Evolutionary conservation across 2,113 vertebrate genomes (phyloP), one percentile per base, ranked within the genome.

Genomic region (Martes martes): DNA sequence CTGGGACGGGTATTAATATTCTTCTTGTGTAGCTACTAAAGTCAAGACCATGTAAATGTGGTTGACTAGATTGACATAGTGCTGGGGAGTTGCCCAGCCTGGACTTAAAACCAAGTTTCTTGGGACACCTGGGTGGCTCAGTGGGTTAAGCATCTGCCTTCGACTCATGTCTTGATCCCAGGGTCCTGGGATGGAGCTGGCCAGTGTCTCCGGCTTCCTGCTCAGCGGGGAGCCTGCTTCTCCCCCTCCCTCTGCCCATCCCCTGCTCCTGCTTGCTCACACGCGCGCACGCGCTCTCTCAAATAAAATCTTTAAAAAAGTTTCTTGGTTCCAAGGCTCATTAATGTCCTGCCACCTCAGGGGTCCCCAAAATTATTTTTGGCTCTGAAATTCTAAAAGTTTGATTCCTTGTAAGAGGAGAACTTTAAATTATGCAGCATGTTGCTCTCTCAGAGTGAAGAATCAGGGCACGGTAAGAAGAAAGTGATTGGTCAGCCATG

Each of bases 361-460:
- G 1, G 18, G 28, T 79, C 67, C 55, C 55, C 33, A 45, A 45
- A 94, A 42, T 19, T 79, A 73, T 47, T 31, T 83, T 71, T 91
- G 81, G 76, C n/a, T 88, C 81, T 89, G 69, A 89, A 89, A 94
- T 84, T 79, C 50, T 93, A 55, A 73, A 91, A 47, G 36, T 55
- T 74, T 76, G 11, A 94, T 45, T 71, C n/a, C 50, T 31, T 59
- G 2, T 63, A 69, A 88, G 55, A 85, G 11, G 26, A 91, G 11
- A 83, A 13, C 21, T 95, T 93, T 61, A 91, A 81, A 24, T 79
- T 90, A 52, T 63, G 14, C 31, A 89, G n/a, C 42, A 16, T 13
- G 19, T 67, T 90, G 84, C 42, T 82, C 90, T 92, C 55, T 81
- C 1, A 0, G 45, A 88, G 15, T 42, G 61, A 83, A 9, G 4